Conservation (phyloP, 1,140 invertebrate genomes). For the Drosophila funebris region DNA sequence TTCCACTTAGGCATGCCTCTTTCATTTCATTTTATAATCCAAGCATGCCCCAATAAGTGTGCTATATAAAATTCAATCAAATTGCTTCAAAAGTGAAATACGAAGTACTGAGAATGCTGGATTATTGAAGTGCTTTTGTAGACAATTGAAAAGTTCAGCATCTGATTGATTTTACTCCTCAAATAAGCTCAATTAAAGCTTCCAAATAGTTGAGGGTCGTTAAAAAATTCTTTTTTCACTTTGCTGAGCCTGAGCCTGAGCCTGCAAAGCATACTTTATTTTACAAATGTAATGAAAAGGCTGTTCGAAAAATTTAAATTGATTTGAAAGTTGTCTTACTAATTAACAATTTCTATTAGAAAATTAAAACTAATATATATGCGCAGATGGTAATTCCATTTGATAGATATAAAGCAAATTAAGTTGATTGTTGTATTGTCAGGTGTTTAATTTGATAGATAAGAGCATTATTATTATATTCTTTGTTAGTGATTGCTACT, state of each 20-base stretch:
- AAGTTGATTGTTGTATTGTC: too few species aligned
- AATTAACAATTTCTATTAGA: background rate
- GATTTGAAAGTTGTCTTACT: too few species aligned
- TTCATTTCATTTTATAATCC: constrained; percentile 25
- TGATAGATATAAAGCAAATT: too few species aligned
- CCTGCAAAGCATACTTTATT: background rate
- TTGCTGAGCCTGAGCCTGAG: too few species aligned
- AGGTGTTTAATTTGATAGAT: too few species aligned
- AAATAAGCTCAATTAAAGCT: constrained; percentile 18
- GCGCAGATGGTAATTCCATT: too few species aligned
- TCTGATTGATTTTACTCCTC: constrained; percentile 5
- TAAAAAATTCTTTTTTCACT: background rate
- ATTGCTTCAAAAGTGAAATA: constrained; percentile 17
- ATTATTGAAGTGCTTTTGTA: constrained; percentile 14
- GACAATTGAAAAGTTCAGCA: constrained; percentile 6
- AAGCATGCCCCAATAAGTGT: constrained; percentile 19
- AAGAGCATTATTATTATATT: background rate
- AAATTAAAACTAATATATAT: background rate
- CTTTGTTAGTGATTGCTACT: background rate
- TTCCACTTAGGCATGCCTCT: background rate
- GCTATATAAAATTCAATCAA: constrained; percentile 22
- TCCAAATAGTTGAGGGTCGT: background rate
- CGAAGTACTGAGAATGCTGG: background rate
- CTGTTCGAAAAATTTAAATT: background rate
- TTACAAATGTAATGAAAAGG: background rate